Evolutionary conservation across 1,140 invertebrate genomes (phyloP).

Genomic region (Leptestheria dahalacensis): DNA sequence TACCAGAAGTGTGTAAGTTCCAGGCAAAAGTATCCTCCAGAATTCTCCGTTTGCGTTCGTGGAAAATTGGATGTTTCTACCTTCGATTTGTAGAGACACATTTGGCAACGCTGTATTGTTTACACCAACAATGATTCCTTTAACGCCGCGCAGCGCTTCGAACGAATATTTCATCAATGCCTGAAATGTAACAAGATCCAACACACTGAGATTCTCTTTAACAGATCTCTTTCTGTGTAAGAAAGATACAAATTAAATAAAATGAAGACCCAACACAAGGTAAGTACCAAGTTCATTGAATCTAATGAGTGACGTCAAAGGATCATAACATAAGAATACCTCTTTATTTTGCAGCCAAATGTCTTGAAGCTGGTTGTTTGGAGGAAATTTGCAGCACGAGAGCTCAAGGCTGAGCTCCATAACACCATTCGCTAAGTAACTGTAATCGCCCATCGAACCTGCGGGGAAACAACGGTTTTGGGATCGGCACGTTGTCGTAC

Average conservation of each 20-base stretch:
- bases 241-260: too few relatives aligned
- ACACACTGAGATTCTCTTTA: conserved; percentile 23
- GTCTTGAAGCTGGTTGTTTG: conserved; percentile 28
- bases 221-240: too few relatives aligned
- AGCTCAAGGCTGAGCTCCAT: conserved; percentile 97
- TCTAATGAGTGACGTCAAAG: too few relatives aligned
- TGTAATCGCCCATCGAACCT: conserved; percentile 91
- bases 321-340: background rate
- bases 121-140: conserved; percentile 29
- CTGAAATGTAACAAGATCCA: conserved; percentile 20
- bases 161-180: conserved; percentile 24
- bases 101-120: conserved; percentile 2
- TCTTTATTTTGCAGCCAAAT: conserved; percentile 42
- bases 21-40: conserved; percentile 30
- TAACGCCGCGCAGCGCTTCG: conserved; percentile 30
- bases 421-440: conserved; percentile 92
- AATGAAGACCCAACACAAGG: too few relatives aligned
- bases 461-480: conserved; percentile 54
- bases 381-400: conserved; percentile 90
- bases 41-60: conserved; percentile 28
- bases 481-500: background rate
- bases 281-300: too few relatives aligned
- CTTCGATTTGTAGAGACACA: conserved; percentile 14
- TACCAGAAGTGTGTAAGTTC: conserved; percentile 27
- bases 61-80: conserved; percentile 27